Evolutionary conservation across 2,797 vertebrate genomes (phyloP), one percentile per base, ranked within the genome.

Genomic region (Selene dorsalis): DNA sequence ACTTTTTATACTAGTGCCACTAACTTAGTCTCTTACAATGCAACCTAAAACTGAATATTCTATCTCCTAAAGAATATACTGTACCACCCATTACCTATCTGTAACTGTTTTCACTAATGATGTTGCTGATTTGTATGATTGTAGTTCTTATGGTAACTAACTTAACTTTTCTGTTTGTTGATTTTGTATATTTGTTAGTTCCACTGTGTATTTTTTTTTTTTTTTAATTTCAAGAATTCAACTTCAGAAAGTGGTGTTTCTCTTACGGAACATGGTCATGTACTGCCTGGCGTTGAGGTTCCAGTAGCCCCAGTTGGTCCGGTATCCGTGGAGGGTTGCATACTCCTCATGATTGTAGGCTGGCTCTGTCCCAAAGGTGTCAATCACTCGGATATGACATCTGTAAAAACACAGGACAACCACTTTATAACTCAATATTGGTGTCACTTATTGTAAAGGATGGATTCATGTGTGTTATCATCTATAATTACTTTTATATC

Each of bases 211-310:
- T 8, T 8, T 35, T 35, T 35, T 32, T 35, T 32, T 30, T 32
- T 32, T 32, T 6, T 35, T 9, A 35, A 41, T 41, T 9, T 8
- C 6, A 7, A 28, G 6, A 41, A 14, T 32, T 17, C 20, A 26
- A 35, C 3, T 13, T 4, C 11, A 45, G 10, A 22, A 43, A 14
- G 14, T 13, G 16, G 18, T 9, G 26, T 20, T 4, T n/a, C 18
- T 94, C 97, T 98, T 93, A 99, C 97, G 97, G 93, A 99, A 99
- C 98, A 99, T 99, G 85, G 98, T 99, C 97, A 99, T 99, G 93
- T 97, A 99, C 94, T 99, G 98, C 78, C 95, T 92, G 77, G 96
- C 94, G 81, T 97, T 96, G 45, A 99, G 96, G 93, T 97, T 98
- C 98, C 98, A 99, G 94, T 98, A 98, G 81, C 98, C 98, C 98